A percentile compares a stretch with the other conserved stretches of the same genome.
Conservation (phyloP, 1,140 invertebrate genomes). For the Drosophila azteca region DNA sequence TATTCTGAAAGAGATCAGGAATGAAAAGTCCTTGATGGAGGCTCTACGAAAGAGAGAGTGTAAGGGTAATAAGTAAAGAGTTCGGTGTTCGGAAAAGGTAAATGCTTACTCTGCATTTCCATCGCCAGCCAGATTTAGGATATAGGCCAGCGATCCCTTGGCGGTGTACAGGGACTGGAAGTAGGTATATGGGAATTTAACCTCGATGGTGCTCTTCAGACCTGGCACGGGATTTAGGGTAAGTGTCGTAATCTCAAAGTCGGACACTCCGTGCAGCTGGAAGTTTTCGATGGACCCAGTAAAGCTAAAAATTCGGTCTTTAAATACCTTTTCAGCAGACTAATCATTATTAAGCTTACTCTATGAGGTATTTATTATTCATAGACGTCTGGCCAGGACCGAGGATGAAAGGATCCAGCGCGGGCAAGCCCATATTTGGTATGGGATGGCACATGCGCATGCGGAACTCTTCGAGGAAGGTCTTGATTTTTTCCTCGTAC, state of each 20-base stretch:
- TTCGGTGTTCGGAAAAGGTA: not conserved
- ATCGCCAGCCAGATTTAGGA: slow-evolving; percentile 70
- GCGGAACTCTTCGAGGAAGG: slow-evolving; percentile 60
- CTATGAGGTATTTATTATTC: slow-evolving; percentile 70
- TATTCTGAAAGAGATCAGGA: slow-evolving; percentile 55
- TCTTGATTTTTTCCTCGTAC: slow-evolving; percentile 46
- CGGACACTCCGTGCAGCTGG: slow-evolving; percentile 61
- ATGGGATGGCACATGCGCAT: slow-evolving; percentile 79
- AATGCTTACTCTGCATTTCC: slow-evolving; percentile 70
- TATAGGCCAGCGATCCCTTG: slow-evolving; percentile 72
- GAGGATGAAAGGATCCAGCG: slow-evolving; percentile 65
- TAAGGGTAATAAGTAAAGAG: not conserved
- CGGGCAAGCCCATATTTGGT: slow-evolving; percentile 68
- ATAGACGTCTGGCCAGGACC: slow-evolving; percentile 39
- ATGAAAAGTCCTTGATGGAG: slow-evolving; percentile 38
- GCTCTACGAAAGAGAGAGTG: slow-evolving; percentile 32
- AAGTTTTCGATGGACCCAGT: slow-evolving; percentile 68
- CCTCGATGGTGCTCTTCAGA: slow-evolving; percentile 47
- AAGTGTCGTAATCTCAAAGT: slow-evolving; percentile 56
- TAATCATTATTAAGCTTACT: slow-evolving; percentile 46
- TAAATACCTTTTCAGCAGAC: not conserved
- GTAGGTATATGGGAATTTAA: slow-evolving; percentile 61
- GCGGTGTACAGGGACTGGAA: slow-evolving; percentile 73
- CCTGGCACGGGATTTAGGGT: slow-evolving; percentile 31
- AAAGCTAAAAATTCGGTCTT: slow-evolving; percentile 42